Percentiles rank a stretch among this genome's conserved stretches.
Conservation (phyloP, 2,888 invertebrate species). For the Linhomoeus sp. region DNA sequence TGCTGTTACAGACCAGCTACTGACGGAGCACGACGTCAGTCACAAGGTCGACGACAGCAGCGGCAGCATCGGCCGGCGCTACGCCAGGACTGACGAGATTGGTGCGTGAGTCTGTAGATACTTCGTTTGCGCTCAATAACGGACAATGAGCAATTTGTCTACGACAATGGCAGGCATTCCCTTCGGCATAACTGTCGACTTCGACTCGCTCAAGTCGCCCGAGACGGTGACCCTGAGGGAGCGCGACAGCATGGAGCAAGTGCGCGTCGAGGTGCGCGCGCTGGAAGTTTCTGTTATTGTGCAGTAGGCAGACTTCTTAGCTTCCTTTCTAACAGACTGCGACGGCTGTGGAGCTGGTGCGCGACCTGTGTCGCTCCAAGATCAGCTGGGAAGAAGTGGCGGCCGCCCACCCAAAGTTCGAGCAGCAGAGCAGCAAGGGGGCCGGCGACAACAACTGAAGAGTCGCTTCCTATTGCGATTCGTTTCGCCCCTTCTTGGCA, state of each 20-base stretch:
- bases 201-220: constrained; percentile 71
- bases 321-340: too few relatives aligned
- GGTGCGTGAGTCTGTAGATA: constrained; percentile 7
- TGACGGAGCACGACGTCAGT: constrained; percentile 62
- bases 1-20: constrained; percentile 12
- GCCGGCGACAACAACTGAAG: too few relatives aligned
- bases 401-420: constrained; percentile 56
- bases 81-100: constrained; percentile 57
- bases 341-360: constrained; percentile 54
- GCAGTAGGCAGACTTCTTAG: too few relatives aligned
- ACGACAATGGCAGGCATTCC: too few relatives aligned
- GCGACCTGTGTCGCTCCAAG: constrained; percentile 53
- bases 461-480: too few relatives aligned
- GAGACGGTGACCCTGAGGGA: constrained; percentile 81
- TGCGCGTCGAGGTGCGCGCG: constrained; percentile 63
- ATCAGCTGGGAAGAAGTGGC: constrained; percentile 56
- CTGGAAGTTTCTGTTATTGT: too few relatives aligned
- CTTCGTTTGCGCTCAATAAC: too few relatives aligned
- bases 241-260: constrained; percentile 79
- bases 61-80: constrained; percentile 85
- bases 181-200: constrained; percentile 92
- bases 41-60: constrained; percentile 73
- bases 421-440: constrained; percentile 32
- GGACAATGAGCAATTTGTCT: too few relatives aligned
- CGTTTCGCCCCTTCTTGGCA: too few relatives aligned